Evolutionary conservation across 2,888 invertebrate genomes (phyloP), one percentile per base, ranked within the genome.

Genomic region (Nemapogon koenigi): DNA sequence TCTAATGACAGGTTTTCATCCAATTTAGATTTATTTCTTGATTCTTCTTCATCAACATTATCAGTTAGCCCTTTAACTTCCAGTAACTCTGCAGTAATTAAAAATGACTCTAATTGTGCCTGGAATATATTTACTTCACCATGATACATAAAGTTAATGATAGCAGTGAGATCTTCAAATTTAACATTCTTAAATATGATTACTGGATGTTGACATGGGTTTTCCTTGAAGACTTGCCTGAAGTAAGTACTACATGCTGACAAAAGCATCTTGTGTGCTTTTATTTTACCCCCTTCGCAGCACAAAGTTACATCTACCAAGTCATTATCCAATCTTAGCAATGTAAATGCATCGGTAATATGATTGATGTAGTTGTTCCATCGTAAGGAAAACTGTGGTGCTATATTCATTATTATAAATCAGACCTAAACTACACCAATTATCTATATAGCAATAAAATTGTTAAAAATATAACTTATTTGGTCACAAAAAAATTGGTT

Each of bases 171-270:
- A 66, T 91, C 91, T 48, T 87, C 87, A 51, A 83, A 89, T 58
- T 86, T 88, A 43, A 90, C 88, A 58, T 89, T 89, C 53, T 88
- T 85, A 60, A 90, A 88, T 65, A 90, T 89, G 48, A 90, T 87
- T 39, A 90, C 87, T 44, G 90, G 90, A 70, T 90, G 90, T 47
- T 88, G 87, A 56, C 89, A 89, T 29, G 89, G 89, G 60, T 89
- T 89, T 61, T 89, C 89, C 73, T 88, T 81, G 45, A 86, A 84
- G 49, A 85, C 83, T 54, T 85, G 83, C 47, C 81, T 83, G 57
- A 93, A 92, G 59, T 91, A 93, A 48, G 83, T 84, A 53, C 92
- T 92, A 59, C 92, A 93, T 4, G 91, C 91, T 0, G 91, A 90
- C 15, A 93, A 75, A 37, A 93, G 81, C 81, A 92, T 87, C 80